A percentile compares a stretch with the other conserved stretches of the same genome.
phyloP scores from a whole-genome alignment of 35 echinoderm and acorn worm genomes.

The Stichopus chloronotus region DNA sequence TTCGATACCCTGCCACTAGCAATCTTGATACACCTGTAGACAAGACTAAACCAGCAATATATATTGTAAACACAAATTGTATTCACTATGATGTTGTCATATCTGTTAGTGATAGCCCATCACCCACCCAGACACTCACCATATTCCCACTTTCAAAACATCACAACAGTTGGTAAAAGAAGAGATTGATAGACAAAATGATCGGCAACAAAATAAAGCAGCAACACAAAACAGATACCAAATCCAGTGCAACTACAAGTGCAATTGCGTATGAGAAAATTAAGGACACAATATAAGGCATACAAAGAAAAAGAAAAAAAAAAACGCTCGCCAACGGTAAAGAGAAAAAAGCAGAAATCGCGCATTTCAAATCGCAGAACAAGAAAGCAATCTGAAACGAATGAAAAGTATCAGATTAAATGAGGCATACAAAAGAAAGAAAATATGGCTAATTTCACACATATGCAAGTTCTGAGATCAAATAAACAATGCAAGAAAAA shows the following conservation, averaged over 20 bases:
- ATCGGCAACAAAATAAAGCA: not conserved
- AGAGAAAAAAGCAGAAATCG: not conserved
- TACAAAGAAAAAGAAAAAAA: constrained; percentile 28
- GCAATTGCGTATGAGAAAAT: constrained; percentile 29
- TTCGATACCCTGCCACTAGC: not conserved
- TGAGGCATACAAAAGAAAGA: not conserved
- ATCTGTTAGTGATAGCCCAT: not conserved
- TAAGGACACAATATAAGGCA: not conserved
- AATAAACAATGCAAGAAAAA: not conserved
- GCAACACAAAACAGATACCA: constrained; percentile 16
- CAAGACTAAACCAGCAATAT: constrained; percentile 5
- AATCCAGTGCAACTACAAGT: constrained; percentile 16
- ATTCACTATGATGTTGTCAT: constrained; percentile 24
- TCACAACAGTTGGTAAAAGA: not conserved
- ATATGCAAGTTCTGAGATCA: not conserved
- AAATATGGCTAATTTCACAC: not conserved
- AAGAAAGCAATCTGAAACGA: constrained; percentile 18
- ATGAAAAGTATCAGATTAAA: not conserved
- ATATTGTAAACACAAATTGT: not conserved
- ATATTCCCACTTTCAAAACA: not conserved
- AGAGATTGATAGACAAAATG: constrained; percentile 7
- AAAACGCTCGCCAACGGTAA: not conserved
- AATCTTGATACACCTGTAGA: constrained; percentile 22
- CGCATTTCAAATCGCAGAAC: not conserved
- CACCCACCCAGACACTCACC: not conserved